Base-by-base conservation (phyloP, 2,113 vertebrate genomes). In the Leuciscus idus region DNA sequence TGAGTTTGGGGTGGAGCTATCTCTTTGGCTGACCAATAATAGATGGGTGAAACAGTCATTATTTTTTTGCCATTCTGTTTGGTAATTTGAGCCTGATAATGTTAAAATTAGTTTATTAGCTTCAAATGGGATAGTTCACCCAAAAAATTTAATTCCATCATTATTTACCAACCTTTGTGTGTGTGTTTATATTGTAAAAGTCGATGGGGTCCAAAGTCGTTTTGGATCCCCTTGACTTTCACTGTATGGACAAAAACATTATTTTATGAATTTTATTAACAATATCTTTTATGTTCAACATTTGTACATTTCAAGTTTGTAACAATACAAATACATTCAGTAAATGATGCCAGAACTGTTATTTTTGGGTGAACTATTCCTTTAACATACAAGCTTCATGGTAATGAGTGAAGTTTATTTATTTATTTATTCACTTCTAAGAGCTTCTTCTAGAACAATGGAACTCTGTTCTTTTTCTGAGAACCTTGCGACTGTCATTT, bases 401-500 rank as follows among this genome's bases (percentile, higher is more conserved):
- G 46, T n/a, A 52, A 15, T 17, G 12, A 52, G 48, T 26, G 12
- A 77, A 77, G 74, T 57, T 57, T 23, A 57, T 68, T 76, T 52
- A 43, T 43, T 0, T 43, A 57, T 68, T 52, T 76, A 76, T 52
- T 55, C 5, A 50, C 48, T 52, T 52, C 6, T 52, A 55, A 43
- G 17, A 33, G 28, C 26, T 30, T 11, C 82, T 74, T 28, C 50
- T 55, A 23, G 33, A 59, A 84, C 82, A 84, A 84, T 74, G 50
- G 21, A 50, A 28, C 52, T 10, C 13, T 83, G 81, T 83, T 73
- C 48, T 6, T 82, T 36, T 52, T 33, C 43, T 28, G 17, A 70
- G 48, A 83, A 83, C 30, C 23, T 83, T 7, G 52, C 62, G 28
- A 55, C 62, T 73, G 48, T 59, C 68, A 84, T 72, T 82, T 43